Conservation (phyloP, 2,797 vertebrate species). For the Malurus splendens region DNA sequence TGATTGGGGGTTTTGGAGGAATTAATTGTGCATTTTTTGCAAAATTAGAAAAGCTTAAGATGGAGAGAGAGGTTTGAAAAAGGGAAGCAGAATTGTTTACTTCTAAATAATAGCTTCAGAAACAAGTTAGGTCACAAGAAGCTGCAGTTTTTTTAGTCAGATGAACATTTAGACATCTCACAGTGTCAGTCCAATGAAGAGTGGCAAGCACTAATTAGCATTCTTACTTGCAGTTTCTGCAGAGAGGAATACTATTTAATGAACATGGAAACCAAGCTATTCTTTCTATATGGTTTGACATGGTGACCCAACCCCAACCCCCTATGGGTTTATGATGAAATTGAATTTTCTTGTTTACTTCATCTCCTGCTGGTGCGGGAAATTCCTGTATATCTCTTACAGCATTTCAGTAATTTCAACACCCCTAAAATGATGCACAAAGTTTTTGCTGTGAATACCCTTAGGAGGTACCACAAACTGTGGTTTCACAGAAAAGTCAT, state of each 20-base stretch:
- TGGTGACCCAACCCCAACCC: neutral
- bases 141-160: neutral
- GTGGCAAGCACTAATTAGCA: neutral
- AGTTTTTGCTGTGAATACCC: conserved; percentile 36
- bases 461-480: neutral
- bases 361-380: conserved; percentile 11
- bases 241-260: neutral
- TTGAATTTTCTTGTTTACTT: conserved; percentile 40
- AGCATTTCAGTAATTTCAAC: conserved; percentile 23
- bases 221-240: neutral
- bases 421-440: conserved; percentile 25
- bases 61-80: neutral
- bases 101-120: neutral
- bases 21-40: neutral
- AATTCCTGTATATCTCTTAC: conserved; percentile 37
- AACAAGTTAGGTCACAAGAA: neutral
- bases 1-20: neutral
- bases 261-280: neutral
- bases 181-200: neutral
- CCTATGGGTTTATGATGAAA: neutral
- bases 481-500: conserved; percentile 13
- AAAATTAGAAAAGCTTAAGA: neutral
- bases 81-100: neutral
- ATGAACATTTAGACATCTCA: neutral
- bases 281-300: neutral